These are phyloP conservation scores for Leptura quadrifasciata DNA, from an alignment of 2,888 invertebrate species.

Conservation along the genomic window DNA sequence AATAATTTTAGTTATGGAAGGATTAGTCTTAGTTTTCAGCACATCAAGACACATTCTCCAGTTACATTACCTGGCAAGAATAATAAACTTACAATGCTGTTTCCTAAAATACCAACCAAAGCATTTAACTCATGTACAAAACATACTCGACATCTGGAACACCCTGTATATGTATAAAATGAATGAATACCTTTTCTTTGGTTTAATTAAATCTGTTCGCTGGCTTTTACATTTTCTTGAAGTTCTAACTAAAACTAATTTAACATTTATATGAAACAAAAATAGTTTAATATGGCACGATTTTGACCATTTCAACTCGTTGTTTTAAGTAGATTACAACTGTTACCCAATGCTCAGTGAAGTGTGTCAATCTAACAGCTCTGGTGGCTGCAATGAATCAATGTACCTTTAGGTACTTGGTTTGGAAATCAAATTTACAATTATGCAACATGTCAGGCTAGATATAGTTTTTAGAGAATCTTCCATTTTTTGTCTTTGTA, in stretches of 20 bases:
- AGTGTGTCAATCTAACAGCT: constrained; percentile 27
- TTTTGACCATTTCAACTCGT: constrained; percentile 33
- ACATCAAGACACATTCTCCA: too few species aligned
- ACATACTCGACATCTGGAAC: too few species aligned
- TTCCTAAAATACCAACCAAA: too few species aligned
- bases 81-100: too few species aligned
- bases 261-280: constrained; percentile 1
- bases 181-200: too few species aligned
- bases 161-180: too few species aligned
- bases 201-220: too few species aligned
- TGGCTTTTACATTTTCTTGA: background rate
- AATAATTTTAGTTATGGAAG: too few species aligned
- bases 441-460: background rate
- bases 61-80: too few species aligned
- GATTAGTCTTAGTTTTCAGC: too few species aligned
- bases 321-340: constrained; percentile 36
- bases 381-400: background rate
- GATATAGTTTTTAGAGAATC: background rate
- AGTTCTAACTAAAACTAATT: background rate
- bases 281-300: constrained; percentile 38
- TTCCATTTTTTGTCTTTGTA: too few species aligned
- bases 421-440: background rate
- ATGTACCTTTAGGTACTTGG: background rate
- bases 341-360: constrained; percentile 39
- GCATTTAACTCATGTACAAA: too few species aligned